Conservation (phyloP, 64 coral and sea anemone species). For the Stichodactyla helianthus region DNA sequence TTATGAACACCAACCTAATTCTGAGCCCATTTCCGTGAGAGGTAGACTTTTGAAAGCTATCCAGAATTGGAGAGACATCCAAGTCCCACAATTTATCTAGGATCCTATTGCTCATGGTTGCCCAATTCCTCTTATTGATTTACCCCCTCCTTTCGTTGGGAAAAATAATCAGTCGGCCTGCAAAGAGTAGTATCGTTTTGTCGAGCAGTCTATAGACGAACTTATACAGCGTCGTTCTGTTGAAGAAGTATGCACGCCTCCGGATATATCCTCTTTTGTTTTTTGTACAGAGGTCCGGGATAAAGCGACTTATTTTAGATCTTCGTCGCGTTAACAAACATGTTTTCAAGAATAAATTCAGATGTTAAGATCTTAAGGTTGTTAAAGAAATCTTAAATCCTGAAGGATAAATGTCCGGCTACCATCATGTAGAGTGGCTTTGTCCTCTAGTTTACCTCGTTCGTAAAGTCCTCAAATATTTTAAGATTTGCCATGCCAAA, state of each 20-base stretch:
- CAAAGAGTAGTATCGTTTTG: slow-evolving; percentile 22
- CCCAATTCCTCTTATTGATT: slow-evolving; percentile 32
- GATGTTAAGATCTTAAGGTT: slow-evolving; percentile 38
- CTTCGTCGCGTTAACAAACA: slow-evolving; percentile 35
- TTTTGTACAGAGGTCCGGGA: slow-evolving; percentile 32
- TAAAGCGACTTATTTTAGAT: slow-evolving; percentile 34
- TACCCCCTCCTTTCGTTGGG: slow-evolving; percentile 12
- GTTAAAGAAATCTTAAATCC: slow-evolving; percentile 36
- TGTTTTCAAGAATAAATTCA: slow-evolving; percentile 37
- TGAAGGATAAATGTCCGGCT: slow-evolving; percentile 45
- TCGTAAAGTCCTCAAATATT: background rate
- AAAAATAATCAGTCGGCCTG: slow-evolving; percentile 49
- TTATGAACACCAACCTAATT: slow-evolving; percentile 22
- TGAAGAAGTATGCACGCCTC: slow-evolving; percentile 10
- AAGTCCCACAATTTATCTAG: slow-evolving; percentile 32
- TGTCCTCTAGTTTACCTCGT: slow-evolving; percentile 16
- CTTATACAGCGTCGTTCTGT: slow-evolving; percentile 17
- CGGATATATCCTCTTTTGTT: slow-evolving; percentile 42
- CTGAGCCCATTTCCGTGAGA: slow-evolving; percentile 8
- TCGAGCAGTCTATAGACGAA: slow-evolving; percentile 20
- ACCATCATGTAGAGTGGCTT: slow-evolving; percentile 47
- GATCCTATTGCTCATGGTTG: slow-evolving; percentile 48
- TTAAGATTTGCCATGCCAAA: slow-evolving; percentile 3
- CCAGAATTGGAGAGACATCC: slow-evolving; percentile 25
- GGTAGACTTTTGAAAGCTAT: slow-evolving; percentile 19